Evolutionary conservation across 2,888 invertebrate genomes (phyloP).

Genomic region (Geophilus truncorum): DNA sequence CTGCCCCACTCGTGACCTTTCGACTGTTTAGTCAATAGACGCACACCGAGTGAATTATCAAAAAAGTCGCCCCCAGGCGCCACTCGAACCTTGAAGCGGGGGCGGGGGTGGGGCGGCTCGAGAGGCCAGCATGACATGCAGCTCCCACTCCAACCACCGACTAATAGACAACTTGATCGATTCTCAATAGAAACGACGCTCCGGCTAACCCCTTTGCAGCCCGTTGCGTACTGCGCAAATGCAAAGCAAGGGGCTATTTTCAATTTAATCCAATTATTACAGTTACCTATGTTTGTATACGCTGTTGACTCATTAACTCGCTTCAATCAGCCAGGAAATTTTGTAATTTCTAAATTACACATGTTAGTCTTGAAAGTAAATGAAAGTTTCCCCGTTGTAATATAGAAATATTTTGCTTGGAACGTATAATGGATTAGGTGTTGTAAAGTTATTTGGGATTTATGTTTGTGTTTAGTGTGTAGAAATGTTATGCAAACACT

Average conservation of each 20-base stretch:
- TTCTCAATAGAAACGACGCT: neutral
- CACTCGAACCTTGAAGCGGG: slow-evolving; percentile 20
- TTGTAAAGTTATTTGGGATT: too few relatives aligned
- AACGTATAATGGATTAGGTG: too few relatives aligned
- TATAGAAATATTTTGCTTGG: too few relatives aligned
- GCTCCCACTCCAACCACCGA: slow-evolving; percentile 18
- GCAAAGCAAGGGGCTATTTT: neutral
- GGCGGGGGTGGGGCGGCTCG: slow-evolving; percentile 16
- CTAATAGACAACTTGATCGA: slow-evolving; percentile 21
- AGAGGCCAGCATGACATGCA: slow-evolving; percentile 27
- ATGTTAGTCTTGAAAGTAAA: neutral
- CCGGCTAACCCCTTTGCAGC: slow-evolving; percentile 10
- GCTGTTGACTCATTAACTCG: slow-evolving; percentile 15
- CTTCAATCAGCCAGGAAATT: neutral
- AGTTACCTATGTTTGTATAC: neutral
- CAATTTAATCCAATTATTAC: neutral
- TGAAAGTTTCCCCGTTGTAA: neutral
- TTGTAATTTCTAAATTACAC: neutral
- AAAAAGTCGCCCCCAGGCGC: slow-evolving; percentile 27
- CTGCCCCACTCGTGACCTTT: slow-evolving; percentile 27
- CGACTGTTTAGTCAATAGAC: slow-evolving; percentile 27
- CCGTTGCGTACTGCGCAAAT: neutral
- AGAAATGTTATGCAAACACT: neutral
- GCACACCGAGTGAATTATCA: slow-evolving; percentile 22
- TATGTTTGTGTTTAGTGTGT: neutral